Base-by-base conservation (phyloP, 2,797 vertebrate species). In the Sebastes diploproa region DNA sequence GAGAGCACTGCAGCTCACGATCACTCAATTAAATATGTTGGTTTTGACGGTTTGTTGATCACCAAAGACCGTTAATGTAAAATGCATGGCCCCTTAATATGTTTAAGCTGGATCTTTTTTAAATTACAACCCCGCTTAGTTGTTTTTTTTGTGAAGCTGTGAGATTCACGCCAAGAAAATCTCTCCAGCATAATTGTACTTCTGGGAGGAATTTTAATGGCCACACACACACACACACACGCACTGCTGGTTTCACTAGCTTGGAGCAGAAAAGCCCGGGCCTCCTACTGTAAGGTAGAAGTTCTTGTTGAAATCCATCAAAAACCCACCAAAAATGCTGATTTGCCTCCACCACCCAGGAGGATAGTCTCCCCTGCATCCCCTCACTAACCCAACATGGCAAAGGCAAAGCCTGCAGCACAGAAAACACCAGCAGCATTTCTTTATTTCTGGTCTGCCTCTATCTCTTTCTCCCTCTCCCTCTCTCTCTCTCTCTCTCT, bases 221-320 rank as follows among this genome's bases (percentile, higher is more conserved):
- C 42, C 59, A 55, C 68, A 68, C 38, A 55, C 66, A 38, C 36
- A 38, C 36, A 14, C 36, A 38, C 36, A 38, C 36, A 7, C 58
- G 30, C 69, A 32, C 52, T 52, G 60, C 59, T 86, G n/a, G 59
- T 50, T 65, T 85, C 38, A 12, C 30, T 73, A 72, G 84, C 78
- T 90, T 72, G 78, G 30, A 80, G 75, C 78, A 64, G 66, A 78
- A 81, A 62, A 76, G 56, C 32, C 63, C 62, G 34, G 46, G 54
- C 25, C 66, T 87, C 78, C 70, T 72, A 20, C 60, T 80, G 64
- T 72, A 83, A 83, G 81, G 83, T 85, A 83, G 79, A 90, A 75
- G 61, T 82, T 87, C 63, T 72, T 86, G 61, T 89, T 86, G 76
- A 68, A 88, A 85, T 77, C 82, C 86, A 89, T 90, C 91, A 92